Conservation (phyloP, 2,888 invertebrate genomes). For the Tubulanus polymorphus region DNA sequence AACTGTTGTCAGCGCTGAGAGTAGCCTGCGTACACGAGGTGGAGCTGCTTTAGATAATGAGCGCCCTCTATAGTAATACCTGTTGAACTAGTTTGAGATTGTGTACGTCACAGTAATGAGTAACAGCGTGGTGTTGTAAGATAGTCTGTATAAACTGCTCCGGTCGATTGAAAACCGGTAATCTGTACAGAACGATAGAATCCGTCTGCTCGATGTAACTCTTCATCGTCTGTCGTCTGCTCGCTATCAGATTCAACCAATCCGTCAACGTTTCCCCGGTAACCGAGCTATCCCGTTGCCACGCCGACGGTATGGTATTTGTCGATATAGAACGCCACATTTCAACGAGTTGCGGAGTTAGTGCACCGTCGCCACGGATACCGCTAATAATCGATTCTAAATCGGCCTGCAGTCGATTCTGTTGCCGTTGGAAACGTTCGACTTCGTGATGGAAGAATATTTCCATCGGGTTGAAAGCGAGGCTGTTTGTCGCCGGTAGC, state of each 20-base stretch:
- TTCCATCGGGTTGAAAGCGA: conserved; percentile 41
- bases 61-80: conserved; percentile 24
- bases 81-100: conserved; percentile 32
- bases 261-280: conserved; percentile 25
- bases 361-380: conserved; percentile 27
- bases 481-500: conserved; percentile 30
- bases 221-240: conserved; percentile 23
- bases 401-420: conserved; percentile 28
- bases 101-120: conserved; percentile 39
- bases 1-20: background rate
- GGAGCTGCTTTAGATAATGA: background rate
- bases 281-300: conserved; percentile 34
- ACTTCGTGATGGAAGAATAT: conserved; percentile 38
- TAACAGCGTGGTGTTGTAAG: conserved; percentile 36
- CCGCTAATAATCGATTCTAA: conserved; percentile 25
- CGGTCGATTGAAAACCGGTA: conserved; percentile 39
- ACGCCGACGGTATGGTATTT: conserved; percentile 32
- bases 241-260: conserved; percentile 31
- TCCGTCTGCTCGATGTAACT: conserved; percentile 23
- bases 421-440: conserved; percentile 26
- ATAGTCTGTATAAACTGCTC: conserved; percentile 39
- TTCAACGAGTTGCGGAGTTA: conserved; percentile 18
- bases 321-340: conserved; percentile 31
- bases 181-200: conserved; percentile 25
- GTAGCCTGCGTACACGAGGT: background rate